These are phyloP conservation scores for Pollenia amentaria DNA, from an alignment of 2,888 invertebrate genomes.

Conservation along the genomic window DNA sequence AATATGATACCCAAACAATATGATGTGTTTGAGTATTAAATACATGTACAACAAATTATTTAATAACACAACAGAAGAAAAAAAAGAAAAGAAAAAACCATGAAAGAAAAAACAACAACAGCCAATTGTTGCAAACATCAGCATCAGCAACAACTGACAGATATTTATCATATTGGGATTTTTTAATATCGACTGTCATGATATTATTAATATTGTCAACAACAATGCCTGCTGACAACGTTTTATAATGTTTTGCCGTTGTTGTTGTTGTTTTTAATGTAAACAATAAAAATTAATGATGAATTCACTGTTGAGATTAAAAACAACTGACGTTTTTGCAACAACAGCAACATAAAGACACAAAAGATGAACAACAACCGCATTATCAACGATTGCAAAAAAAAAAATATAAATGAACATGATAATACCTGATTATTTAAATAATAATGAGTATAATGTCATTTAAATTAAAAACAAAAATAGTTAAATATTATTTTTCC, in stretches of 20 bases:
- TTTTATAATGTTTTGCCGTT: slow-evolving; percentile 19
- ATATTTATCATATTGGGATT: slow-evolving; percentile 66
- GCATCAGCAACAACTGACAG: slow-evolving; percentile 52
- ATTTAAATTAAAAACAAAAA: slow-evolving; percentile 59
- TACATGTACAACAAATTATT: slow-evolving; percentile 48
- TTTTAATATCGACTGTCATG: slow-evolving; percentile 62
- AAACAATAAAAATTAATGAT: slow-evolving; percentile 69
- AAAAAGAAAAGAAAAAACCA: not conserved
- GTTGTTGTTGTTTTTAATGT: slow-evolving; percentile 34
- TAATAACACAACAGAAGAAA: slow-evolving; percentile 24
- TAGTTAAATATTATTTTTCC: not conserved
- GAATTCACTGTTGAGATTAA: slow-evolving; percentile 66
- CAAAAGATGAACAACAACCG: slow-evolving; percentile 21
- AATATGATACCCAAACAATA: slow-evolving; percentile 19
- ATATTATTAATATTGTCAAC: slow-evolving; percentile 63
- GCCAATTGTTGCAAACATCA: slow-evolving; percentile 60
- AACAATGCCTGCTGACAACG: slow-evolving; percentile 45
- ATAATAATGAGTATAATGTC: slow-evolving; percentile 36
- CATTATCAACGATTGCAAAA: slow-evolving; percentile 15
- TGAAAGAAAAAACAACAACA: not conserved
- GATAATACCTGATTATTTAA: slow-evolving; percentile 56
- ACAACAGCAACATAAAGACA: slow-evolving; percentile 7
- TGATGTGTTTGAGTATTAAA: slow-evolving; percentile 42
- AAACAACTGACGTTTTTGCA: slow-evolving; percentile 11
- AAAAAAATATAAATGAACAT: slow-evolving; percentile 30